Evolutionary conservation across 2,797 vertebrate species (phyloP), one percentile per base, ranked within the genome.

Genomic region (Sebastiscus tertius): DNA sequence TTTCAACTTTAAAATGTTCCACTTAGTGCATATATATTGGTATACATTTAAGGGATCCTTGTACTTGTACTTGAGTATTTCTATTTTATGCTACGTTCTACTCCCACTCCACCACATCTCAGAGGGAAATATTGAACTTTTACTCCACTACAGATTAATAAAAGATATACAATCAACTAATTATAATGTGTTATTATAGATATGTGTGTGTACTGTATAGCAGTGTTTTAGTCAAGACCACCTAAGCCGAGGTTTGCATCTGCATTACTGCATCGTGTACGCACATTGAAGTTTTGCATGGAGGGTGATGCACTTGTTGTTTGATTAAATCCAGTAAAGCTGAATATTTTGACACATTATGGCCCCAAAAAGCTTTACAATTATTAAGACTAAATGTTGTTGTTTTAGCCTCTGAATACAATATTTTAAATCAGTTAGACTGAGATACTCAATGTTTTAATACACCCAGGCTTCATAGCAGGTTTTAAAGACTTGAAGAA

Each of bases 181-280:
- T 54, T 42, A 42, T 42, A 13, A 42, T 42, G 39, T 42, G 4
- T 36, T 42, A 42, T 42, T 42, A 16, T 16, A 16, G 39, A 42
- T 42, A 16, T 42, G 39, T 42, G 0, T 42, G 2, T 16, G 16
- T 42, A 42, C 0, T 14, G 0, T 42, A 1, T 42, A 42, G 39
- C 39, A 42, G 6, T 42, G 39, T 42, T 42, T 14, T 42, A 42
- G 2, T 16, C 39, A 42, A 42, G 14, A 42, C 14, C 39, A 42
- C 39, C 39, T 42, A 42, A 42, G 39, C 39, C 39, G 14, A 42
- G 39, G 39, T 42, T 52, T 81, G 39, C 24, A 49, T 14, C 55
- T 80, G 80, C 56, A 22, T 74, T 20, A 9, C 66, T 68, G 82
- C 81, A 55, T 52, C 3, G 5, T 75, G 73, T 72, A 14, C 18